Percentiles rank a stretch among this genome's conserved stretches.
Evolutionary conservation across 2,888 invertebrate genomes (phyloP).

Genomic region (Leucoptera coffeella): DNA sequence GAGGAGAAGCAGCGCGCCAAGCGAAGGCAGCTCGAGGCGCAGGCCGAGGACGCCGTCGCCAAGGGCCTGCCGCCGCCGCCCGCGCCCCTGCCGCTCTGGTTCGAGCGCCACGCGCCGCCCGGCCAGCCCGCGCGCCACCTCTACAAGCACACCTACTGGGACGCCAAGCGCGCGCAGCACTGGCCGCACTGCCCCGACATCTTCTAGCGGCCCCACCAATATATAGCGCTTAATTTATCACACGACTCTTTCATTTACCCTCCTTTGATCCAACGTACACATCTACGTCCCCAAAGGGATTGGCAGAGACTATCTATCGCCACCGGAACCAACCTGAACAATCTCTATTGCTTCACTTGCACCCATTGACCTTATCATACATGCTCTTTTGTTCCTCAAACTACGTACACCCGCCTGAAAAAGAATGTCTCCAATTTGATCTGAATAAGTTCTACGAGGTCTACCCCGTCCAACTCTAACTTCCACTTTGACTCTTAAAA

Average conservation of each 20-base stretch:
- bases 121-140: constrained; percentile 63
- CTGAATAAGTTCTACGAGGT: no score
- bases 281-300: no score
- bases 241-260: not conserved
- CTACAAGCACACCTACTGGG: constrained; percentile 90
- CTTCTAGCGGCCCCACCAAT: constrained; percentile 48
- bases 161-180: constrained; percentile 78
- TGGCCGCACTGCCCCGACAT: constrained; percentile 92
- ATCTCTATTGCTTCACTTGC: no score
- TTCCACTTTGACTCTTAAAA: no score
- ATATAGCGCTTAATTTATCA: not conserved
- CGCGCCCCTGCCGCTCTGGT: constrained; percentile 83
- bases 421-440: not conserved
- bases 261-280: no score
- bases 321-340: no score
- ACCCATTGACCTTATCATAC: no score
- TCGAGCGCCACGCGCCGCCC: constrained; percentile 66
- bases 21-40: constrained; percentile 71
- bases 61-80: constrained; percentile 61
- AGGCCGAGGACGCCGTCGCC: constrained; percentile 65
- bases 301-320: no score
- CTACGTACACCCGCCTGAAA: no score
- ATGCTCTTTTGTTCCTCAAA: no score
- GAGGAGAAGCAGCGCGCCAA: constrained; percentile 93
- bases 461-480: no score